These are phyloP conservation scores for Mormyrus iriodes DNA, from an alignment of 2,113 vertebrate genomes.

Conservation along the genomic window DNA sequence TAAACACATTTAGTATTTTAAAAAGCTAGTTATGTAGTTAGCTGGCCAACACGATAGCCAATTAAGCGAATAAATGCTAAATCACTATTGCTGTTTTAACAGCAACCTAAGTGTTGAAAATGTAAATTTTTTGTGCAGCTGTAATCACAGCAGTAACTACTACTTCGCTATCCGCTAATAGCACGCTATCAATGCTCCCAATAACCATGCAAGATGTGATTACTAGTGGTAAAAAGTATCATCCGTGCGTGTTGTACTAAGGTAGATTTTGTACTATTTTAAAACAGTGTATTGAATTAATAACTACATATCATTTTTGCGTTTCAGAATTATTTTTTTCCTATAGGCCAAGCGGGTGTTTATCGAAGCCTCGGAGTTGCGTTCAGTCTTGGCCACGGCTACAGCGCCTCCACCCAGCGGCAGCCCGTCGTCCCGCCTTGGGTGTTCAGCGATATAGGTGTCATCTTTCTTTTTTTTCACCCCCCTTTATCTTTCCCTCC, in stretches of 20 bases:
- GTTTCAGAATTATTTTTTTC: constrained; percentile 46
- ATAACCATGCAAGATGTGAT: constrained; percentile 33
- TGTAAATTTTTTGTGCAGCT: constrained; percentile 21
- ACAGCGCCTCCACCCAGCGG: constrained; percentile 61
- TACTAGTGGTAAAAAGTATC: constrained; percentile 29
- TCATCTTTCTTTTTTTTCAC: constrained; percentile 75
- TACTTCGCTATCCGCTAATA: background rate
- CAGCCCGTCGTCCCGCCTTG: constrained; percentile 65
- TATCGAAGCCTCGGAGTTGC: constrained; percentile 67
- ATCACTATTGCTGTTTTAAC: background rate
- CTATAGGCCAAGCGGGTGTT: constrained; percentile 64
- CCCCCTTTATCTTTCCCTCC: constrained; percentile 38
- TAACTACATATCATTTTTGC: constrained; percentile 40
- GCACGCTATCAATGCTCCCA: constrained; percentile 14
- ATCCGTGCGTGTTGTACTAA: constrained; percentile 43
- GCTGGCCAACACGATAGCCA: background rate
- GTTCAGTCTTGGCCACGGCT: constrained; percentile 62
- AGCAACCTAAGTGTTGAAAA: constrained; percentile 9
- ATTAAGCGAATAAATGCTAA: background rate
- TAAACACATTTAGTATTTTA: background rate
- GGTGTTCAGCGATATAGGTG: constrained; percentile 64
- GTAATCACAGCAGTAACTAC: constrained; percentile 34
- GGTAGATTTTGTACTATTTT: constrained; percentile 34
- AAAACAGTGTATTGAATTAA: constrained; percentile 48
- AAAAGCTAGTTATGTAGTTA: background rate